These are phyloP conservation scores for Diorhabda carinulata DNA, from an alignment of 1,140 invertebrate species.

Conservation along the genomic window DNA sequence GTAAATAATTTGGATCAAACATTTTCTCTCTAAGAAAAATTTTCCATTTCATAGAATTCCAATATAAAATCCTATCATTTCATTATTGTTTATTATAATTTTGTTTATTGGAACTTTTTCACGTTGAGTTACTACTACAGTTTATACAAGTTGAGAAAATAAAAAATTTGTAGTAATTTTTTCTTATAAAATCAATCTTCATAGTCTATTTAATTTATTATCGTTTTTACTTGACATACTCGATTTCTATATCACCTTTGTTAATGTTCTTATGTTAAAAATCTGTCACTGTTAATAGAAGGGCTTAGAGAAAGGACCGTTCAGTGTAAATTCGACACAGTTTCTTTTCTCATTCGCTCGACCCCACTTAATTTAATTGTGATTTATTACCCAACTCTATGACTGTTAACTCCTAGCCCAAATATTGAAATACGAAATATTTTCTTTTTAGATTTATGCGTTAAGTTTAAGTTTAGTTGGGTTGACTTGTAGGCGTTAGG, in stretches of 20 bases:
- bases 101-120: too few species aligned
- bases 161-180: too few species aligned
- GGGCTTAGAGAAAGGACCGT: neutral
- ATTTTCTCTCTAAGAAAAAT: too few species aligned
- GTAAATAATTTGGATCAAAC: too few species aligned
- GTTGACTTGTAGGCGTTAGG: neutral
- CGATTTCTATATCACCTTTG: too few species aligned
- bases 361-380: conserved; percentile 1
- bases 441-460: conserved; percentile 1
- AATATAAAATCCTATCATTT: too few species aligned
- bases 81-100: too few species aligned
- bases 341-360: neutral
- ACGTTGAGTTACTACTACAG: too few species aligned
- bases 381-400: neutral
- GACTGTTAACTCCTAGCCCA: neutral
- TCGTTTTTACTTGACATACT: neutral
- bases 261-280: neutral
- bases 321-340: neutral
- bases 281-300: conserved; percentile 2
- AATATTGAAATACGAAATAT: neutral
- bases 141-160: too few species aligned
- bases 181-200: too few species aligned
- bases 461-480: neutral
- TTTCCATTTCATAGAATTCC: too few species aligned
- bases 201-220: too few species aligned